These are phyloP conservation scores for Indicator indicator DNA, from an alignment of 2,113 vertebrate species.

Conservation along the genomic window DNA sequence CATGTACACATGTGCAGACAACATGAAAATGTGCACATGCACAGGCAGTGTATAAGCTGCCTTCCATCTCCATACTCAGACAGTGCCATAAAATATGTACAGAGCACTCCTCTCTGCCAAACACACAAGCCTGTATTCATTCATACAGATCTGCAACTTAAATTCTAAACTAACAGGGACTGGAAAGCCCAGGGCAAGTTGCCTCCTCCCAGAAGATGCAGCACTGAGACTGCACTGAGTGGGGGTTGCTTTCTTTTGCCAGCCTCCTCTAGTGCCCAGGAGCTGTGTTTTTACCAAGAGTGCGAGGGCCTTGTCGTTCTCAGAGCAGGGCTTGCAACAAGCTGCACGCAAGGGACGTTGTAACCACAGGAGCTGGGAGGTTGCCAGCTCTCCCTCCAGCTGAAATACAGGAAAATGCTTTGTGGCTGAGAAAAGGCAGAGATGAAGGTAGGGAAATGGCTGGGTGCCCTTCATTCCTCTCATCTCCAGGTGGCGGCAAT, in stretches of 20 bases:
- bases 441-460: neutral
- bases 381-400: constrained; percentile 34
- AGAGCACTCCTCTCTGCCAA: neutral
- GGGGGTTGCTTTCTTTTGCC: neutral
- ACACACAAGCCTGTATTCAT: neutral
- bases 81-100: constrained; percentile 25
- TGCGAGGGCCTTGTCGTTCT: fast-evolving
- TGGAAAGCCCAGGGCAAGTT: constrained; percentile 39
- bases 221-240: neutral
- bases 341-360: fast-evolving
- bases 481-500: constrained; percentile 64
- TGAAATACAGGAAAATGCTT: neutral
- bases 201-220: constrained; percentile 9
- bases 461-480: constrained; percentile 42
- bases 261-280: neutral
- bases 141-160: neutral
- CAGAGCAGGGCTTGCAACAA: neutral
- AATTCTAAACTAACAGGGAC: neutral
- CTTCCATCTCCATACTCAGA: neutral
- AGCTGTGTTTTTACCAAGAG: neutral
- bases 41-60: neutral
- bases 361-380: constrained; percentile 9
- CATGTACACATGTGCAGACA: constrained; percentile 51
- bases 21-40: constrained; percentile 49
- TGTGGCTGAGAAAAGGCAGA: neutral